Evolutionary conservation across 1,140 invertebrate species (phyloP).

Genomic region (Tetramorium parvispinum): DNA sequence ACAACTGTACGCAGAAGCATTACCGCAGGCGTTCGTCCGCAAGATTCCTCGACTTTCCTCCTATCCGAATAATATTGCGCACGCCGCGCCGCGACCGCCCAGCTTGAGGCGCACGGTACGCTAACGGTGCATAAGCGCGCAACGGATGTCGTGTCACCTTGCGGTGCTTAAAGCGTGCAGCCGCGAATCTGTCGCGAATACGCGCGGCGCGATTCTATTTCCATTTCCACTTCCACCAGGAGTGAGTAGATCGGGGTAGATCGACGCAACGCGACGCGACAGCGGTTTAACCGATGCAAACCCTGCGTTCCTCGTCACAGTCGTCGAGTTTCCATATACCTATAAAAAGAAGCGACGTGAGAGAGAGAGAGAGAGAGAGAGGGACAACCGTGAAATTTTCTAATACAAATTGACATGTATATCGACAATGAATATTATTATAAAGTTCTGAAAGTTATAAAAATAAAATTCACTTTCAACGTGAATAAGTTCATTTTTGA

Average conservation of each 20-base stretch:
- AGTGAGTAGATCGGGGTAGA: neutral
- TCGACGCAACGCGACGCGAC: too few species aligned
- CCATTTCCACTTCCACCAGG: constrained; percentile 34
- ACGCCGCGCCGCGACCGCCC: neutral
- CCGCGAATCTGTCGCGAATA: constrained; percentile 25
- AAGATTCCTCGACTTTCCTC: constrained; percentile 1
- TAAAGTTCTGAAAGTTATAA: neutral
- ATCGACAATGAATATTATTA: neutral
- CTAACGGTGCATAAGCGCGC: constrained; percentile 54
- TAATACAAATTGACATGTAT: too few species aligned
- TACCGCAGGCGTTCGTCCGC: neutral
- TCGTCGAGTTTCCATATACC: neutral
- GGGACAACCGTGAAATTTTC: too few species aligned
- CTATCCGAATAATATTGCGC: constrained; percentile 26
- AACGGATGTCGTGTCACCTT: constrained; percentile 59
- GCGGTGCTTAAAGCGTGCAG: constrained; percentile 48
- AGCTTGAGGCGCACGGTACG: neutral
- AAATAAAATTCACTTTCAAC: neutral
- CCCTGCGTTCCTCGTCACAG: neutral
- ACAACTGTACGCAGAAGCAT: neutral
- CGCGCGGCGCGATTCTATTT: constrained; percentile 4
- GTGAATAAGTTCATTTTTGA: neutral
- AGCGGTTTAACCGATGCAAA: neutral
- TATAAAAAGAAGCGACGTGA: neutral
- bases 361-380: neutral